Evolutionary conservation across 1,140 invertebrate genomes (phyloP).

Genomic region (Ectropis grisescens): DNA sequence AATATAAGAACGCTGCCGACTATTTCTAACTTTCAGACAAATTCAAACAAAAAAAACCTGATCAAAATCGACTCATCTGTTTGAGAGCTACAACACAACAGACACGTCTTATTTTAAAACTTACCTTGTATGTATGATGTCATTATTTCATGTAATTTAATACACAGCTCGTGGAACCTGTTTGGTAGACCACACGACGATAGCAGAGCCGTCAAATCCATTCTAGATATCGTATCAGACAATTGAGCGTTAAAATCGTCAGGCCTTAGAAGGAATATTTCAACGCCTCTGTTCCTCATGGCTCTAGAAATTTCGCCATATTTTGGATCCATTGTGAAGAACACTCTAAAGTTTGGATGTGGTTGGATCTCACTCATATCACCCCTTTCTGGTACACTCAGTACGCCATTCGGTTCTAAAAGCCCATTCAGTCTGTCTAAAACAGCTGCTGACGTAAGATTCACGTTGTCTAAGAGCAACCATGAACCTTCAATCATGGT

Average conservation of each 20-base stretch:
- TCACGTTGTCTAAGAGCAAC: slow-evolving; percentile 97
- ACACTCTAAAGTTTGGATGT: slow-evolving; percentile 93
- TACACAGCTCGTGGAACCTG: slow-evolving; percentile 43
- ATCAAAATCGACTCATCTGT: too few relatives aligned
- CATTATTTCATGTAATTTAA: slow-evolving; percentile 54
- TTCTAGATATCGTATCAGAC: slow-evolving; percentile 43
- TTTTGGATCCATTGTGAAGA: slow-evolving; percentile 95
- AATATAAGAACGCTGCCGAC: too few relatives aligned
- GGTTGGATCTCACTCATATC: slow-evolving; percentile 84
- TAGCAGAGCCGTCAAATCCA: slow-evolving; percentile 56
- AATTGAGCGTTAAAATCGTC: slow-evolving; percentile 39
- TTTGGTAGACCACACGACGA: slow-evolving; percentile 44
- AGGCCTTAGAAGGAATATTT: slow-evolving; percentile 81
- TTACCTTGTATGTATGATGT: slow-evolving; percentile 56
- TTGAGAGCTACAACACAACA: too few relatives aligned
- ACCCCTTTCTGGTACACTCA: slow-evolving; percentile 94
- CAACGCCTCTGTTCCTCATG: slow-evolving; percentile 97
- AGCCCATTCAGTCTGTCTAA: slow-evolving; percentile 96
- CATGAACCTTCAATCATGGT: slow-evolving; percentile 88
- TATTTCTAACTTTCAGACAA: too few relatives aligned
- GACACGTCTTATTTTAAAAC: too few relatives aligned
- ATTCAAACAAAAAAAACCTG: too few relatives aligned
- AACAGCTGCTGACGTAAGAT: slow-evolving; percentile 96
- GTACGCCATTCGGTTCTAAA: slow-evolving; percentile 91
- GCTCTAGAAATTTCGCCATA: slow-evolving; percentile 97